Evolutionary conservation across 92 coral and sea anemone species (phyloP), one percentile per base, ranked within the genome.

Genomic region (Palythoa caribaeorum): DNA sequence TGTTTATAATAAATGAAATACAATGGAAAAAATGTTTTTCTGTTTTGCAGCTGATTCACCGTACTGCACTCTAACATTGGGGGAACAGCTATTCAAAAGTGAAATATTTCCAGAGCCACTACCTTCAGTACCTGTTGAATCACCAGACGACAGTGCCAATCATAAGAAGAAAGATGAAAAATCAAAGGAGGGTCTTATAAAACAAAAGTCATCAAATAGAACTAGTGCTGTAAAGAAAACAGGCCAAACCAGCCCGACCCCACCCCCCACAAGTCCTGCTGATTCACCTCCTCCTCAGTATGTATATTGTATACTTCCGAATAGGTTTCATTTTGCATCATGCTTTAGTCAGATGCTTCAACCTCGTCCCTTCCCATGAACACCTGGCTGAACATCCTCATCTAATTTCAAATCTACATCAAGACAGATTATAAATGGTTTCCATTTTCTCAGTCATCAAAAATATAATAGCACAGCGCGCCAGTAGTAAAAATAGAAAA

Each of bases 21-120:
- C 7, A 14, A 48, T 39, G 76, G 1, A 9, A 14, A 36, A 12
- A 36, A 2, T 21, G 55, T 14, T 48, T 13, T 51, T 86, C 38
- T 15, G 13, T 57, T 76, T 65, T 77, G 8, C 77, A 94, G 98
- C 96, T 71, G 90, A 92, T 9, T 71, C 90, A 10, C 96, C 98
- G 12, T 93, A 83, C 85, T 94, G 98, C 78, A 93, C 93, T 51
- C 78, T 94, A n/a, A 92, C 95, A 5, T 84, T 94, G 79, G 84
- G 83, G 65, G 98, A 94, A 1, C 89, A 89, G 80, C 79, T 92
- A 3, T 88, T 94, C n/a, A 93, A 89, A 76, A 94, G 96, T 15
- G 94, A 71, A 12, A 12, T 84, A 13, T 92, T 88, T 40, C 92
- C 90, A 73, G 84, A 84, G 28, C 87, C 69, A 35, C 74, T 47